These are phyloP conservation scores for Pempheris klunzingeri DNA, from an alignment of 2,797 vertebrate genomes.

Conservation along the genomic window DNA sequence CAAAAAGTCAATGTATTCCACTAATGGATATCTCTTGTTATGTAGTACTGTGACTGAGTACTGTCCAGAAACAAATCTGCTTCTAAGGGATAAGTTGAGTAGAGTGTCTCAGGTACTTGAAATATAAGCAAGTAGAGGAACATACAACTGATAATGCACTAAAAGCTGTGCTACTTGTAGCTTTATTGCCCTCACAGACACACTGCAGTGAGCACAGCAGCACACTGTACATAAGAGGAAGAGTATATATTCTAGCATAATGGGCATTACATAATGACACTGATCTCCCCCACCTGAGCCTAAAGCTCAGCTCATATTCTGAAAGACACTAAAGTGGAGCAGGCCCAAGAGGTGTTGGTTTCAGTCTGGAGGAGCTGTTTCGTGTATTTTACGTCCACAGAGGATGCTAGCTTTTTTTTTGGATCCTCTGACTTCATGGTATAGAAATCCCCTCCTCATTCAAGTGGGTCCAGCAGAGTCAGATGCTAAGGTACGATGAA, in stretches of 20 bases:
- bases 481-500: not conserved
- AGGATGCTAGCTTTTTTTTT: conserved; percentile 46
- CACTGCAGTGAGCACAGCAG: conserved; percentile 6
- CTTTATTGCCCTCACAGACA: not conserved
- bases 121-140: not conserved
- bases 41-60: conserved; percentile 17
- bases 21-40: conserved; percentile 50
- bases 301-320: conserved; percentile 21
- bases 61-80: conserved; percentile 23
- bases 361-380: conserved; percentile 23
- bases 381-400: conserved; percentile 30
- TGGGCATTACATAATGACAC: conserved; percentile 9
- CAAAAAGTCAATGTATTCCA: conserved; percentile 56
- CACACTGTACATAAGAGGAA: not conserved
- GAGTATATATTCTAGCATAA: not conserved
- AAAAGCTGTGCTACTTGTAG: not conserved
- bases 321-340: conserved; percentile 21
- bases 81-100: not conserved
- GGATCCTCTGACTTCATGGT: conserved; percentile 18
- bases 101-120: not conserved
- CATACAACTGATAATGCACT: not conserved
- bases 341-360: conserved; percentile 36
- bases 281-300: conserved; percentile 25
- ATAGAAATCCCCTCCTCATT: conserved; percentile 14
- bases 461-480: not conserved